Conservation (phyloP, 2,888 invertebrate genomes). For the Catocala nupta region DNA sequence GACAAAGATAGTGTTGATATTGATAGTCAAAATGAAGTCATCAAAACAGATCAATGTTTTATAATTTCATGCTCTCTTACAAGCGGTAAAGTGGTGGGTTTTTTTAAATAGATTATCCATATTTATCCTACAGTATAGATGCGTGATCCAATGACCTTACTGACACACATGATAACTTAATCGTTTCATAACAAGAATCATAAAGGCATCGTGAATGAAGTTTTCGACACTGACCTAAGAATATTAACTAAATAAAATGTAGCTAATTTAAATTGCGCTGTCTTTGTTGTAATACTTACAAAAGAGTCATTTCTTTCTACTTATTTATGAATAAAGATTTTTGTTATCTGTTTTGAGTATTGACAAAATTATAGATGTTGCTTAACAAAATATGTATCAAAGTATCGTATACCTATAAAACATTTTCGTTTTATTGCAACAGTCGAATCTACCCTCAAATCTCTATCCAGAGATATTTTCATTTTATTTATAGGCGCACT, state of each 20-base stretch:
- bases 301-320: too few species aligned
- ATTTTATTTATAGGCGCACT: conserved; percentile 53
- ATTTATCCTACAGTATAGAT: background rate
- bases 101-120: conserved; percentile 6
- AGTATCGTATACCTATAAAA: too few species aligned
- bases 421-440: too few species aligned
- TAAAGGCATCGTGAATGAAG: background rate
- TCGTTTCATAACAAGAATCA: conserved; percentile 12
- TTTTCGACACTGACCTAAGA: conserved; percentile 2
- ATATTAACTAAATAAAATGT: background rate
- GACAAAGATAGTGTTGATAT: background rate
- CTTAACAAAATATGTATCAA: too few species aligned
- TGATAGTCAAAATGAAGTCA: too few species aligned
- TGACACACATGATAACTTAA: conserved; percentile 14
- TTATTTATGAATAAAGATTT: too few species aligned
- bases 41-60: too few species aligned
- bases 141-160: conserved; percentile 9
- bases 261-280: too few species aligned
- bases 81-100: background rate
- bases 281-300: too few species aligned
- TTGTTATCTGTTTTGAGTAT: too few species aligned
- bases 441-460: background rate
- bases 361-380: too few species aligned
- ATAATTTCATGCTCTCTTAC: background rate
- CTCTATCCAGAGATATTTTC: conserved; percentile 10